A percentile compares a stretch with the other conserved stretches of the same genome.
phyloP scores from a whole-genome alignment of 2,797 vertebrate genomes.

The Miichthys miiuy region DNA sequence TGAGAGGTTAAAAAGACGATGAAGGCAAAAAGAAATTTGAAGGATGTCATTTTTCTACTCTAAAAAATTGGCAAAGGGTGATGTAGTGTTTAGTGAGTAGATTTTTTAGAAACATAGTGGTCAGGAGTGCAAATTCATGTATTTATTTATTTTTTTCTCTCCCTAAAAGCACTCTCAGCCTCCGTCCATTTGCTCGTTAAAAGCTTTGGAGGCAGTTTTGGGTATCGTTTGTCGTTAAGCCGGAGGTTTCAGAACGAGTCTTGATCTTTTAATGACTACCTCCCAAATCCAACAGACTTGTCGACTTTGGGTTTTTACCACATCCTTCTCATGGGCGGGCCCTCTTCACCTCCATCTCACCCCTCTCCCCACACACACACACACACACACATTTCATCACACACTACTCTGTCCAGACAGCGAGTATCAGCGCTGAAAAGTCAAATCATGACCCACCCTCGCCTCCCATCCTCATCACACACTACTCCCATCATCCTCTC shows the following conservation, averaged over 20 bases:
- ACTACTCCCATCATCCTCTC: conserved; percentile 29
- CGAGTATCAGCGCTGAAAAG: conserved; percentile 21
- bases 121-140: conserved; percentile 52
- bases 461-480: conserved; percentile 29
- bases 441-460: conserved; percentile 25
- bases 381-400: conserved; percentile 13
- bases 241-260: conserved; percentile 49
- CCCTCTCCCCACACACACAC: conserved; percentile 20
- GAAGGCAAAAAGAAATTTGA: conserved; percentile 61
- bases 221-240: conserved; percentile 38
- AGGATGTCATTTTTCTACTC: conserved; percentile 76
- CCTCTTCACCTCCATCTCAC: conserved; percentile 35
- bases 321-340: conserved; percentile 42
- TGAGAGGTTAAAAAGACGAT: conserved; percentile 57
- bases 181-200: conserved; percentile 43
- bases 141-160: conserved; percentile 46
- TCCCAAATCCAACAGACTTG: conserved; percentile 65
- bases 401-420: conserved; percentile 52
- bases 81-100: conserved; percentile 38
- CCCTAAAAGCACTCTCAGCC: conserved; percentile 49
- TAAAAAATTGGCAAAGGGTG: conserved; percentile 45
- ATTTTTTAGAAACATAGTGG: conserved; percentile 12
- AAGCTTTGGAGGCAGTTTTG: conserved; percentile 48
- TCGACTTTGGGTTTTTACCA: conserved; percentile 41
- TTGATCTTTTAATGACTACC: conserved; percentile 73